Evolutionary conservation across 2,113 vertebrate species (phyloP).

Genomic region (Oxyura jamaicensis): DNA sequence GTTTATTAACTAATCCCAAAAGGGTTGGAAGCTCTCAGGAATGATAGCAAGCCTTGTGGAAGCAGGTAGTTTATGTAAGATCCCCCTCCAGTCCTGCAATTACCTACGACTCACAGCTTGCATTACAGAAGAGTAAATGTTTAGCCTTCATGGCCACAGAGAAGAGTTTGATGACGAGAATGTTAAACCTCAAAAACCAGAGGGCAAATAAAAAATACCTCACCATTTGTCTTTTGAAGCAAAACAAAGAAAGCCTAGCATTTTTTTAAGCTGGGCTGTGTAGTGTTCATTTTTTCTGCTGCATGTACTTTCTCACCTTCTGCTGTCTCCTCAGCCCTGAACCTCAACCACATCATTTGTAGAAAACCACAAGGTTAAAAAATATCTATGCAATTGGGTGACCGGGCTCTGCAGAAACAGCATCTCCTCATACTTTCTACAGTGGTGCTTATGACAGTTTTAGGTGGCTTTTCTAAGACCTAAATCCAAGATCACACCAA

Average conservation of each 20-base stretch:
- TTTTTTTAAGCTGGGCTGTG: constrained; percentile 4
- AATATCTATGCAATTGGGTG: not conserved
- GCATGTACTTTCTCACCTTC: not conserved
- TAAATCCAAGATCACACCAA: not conserved
- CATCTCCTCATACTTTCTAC: not conserved
- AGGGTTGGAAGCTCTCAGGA: not conserved
- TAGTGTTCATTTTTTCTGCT: not conserved
- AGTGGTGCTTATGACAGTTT: accelerated
- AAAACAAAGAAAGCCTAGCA: constrained; percentile 32
- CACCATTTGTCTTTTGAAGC: constrained; percentile 43
- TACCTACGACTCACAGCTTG: not conserved
- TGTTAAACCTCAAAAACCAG: constrained; percentile 29
- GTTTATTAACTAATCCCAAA: not conserved
- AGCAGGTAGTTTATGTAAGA: not conserved
- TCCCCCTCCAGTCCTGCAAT: not conserved
- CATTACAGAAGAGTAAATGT: constrained; percentile 49
- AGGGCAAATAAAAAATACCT: constrained; percentile 30
- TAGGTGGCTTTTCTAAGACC: not conserved
- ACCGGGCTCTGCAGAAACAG: not conserved
- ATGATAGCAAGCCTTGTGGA: not conserved
- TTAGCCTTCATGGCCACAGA: constrained; percentile 45
- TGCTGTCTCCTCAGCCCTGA: not conserved
- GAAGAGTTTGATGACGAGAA: not conserved
- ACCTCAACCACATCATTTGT: not conserved
- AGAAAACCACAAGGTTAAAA: not conserved